Conservation (phyloP, 1,140 invertebrate species). For the Argopecten irradians region DNA sequence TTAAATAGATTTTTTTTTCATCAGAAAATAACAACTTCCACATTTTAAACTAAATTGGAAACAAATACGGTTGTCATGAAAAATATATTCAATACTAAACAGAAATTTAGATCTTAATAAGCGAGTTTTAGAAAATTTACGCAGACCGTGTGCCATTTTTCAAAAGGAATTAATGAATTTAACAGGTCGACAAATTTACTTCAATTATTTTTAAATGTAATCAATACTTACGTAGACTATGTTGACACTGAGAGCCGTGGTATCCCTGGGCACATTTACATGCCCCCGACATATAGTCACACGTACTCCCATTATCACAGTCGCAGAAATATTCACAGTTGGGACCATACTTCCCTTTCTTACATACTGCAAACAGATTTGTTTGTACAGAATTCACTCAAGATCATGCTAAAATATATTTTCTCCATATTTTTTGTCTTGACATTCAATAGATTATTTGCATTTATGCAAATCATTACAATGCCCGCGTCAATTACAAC, state of each 20-base stretch:
- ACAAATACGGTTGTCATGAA: too few species aligned
- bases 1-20: too few species aligned
- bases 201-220: too few species aligned
- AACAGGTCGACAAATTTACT: too few species aligned
- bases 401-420: neutral
- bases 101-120: too few species aligned
- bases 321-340: slow-evolving; percentile 91
- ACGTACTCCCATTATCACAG: slow-evolving; percentile 83
- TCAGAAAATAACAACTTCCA: too few species aligned
- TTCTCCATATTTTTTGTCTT: neutral
- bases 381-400: neutral
- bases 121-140: too few species aligned
- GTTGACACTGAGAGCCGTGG: slow-evolving; percentile 74
- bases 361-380: slow-evolving; percentile 63
- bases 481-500: neutral
- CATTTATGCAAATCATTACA: neutral
- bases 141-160: too few species aligned
- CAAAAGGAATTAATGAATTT: too few species aligned
- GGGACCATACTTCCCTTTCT: slow-evolving; percentile 77
- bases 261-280: slow-evolving; percentile 83
- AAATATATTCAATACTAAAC: too few species aligned
- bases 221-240: slow-evolving; percentile 58
- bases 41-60: too few species aligned
- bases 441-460: neutral
- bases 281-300: slow-evolving; percentile 80